A percentile compares a stretch with the other conserved stretches of the same genome.
Evolutionary conservation across 2,797 vertebrate genomes (phyloP).

Genomic region (Periophthalmus magnuspinnatus): DNA sequence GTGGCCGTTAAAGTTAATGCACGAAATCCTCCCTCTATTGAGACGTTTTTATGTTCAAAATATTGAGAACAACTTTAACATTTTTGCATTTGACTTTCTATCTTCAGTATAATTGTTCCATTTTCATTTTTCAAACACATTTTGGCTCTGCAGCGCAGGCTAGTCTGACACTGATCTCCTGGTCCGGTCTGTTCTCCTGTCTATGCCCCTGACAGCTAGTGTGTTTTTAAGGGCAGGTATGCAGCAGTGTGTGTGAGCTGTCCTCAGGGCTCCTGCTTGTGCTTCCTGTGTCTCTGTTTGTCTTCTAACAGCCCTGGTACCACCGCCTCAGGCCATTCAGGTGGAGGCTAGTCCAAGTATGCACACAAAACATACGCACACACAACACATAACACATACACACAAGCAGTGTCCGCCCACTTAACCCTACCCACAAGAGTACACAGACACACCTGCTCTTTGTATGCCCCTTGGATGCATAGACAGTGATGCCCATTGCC

Average conservation of each 20-base stretch:
- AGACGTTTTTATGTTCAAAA: no score
- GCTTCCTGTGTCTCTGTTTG: slow-evolving; percentile 80
- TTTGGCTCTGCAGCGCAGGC: neutral
- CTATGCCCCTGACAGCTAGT: slow-evolving; percentile 33
- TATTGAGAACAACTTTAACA: neutral
- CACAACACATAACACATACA: slow-evolving; percentile 24
- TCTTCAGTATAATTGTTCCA: neutral
- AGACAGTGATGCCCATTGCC: slow-evolving; percentile 28
- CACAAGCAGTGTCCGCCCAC: slow-evolving; percentile 10
- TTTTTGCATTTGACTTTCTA: neutral
- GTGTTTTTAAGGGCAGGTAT: slow-evolving; percentile 29
- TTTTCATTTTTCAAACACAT: neutral
- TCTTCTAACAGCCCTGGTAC: slow-evolving; percentile 68
- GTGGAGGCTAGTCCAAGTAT: slow-evolving; percentile 72
- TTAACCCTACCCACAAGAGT: slow-evolving; percentile 38
- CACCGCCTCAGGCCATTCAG: slow-evolving; percentile 70
- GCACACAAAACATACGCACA: slow-evolving; percentile 31
- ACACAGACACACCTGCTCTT: slow-evolving; percentile 52
- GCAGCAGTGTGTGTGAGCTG: slow-evolving; percentile 27
- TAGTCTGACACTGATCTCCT: slow-evolving; percentile 3
- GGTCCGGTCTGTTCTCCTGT: slow-evolving; percentile 6
- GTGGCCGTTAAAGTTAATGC: neutral
- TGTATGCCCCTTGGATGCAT: slow-evolving; percentile 16
- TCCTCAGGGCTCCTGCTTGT: slow-evolving; percentile 83
- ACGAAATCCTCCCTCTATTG: no score